These are phyloP conservation scores for Jordanella pulchra DNA, from an alignment of 2,797 vertebrate species.

Conservation along the genomic window DNA sequence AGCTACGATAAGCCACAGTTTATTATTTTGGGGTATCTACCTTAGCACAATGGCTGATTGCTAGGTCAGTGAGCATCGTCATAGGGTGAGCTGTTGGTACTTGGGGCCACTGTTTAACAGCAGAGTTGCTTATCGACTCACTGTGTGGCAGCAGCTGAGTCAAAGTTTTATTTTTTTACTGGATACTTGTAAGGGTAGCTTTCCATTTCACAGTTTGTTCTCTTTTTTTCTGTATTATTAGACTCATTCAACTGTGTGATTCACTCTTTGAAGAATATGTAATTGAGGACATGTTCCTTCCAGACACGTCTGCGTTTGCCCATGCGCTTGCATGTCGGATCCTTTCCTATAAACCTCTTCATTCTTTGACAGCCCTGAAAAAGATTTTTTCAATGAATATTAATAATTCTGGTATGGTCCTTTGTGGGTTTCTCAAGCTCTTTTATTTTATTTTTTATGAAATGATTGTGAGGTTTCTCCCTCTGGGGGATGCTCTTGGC, in stretches of 20 bases:
- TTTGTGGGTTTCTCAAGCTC: conserved; percentile 24
- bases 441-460: conserved; percentile 35
- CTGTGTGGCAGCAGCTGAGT: too few relatives aligned
- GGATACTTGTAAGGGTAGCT: neutral
- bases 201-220: conserved; percentile 9
- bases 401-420: conserved; percentile 2
- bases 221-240: conserved; percentile 19
- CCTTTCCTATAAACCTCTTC: conserved; percentile 20
- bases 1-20: too few relatives aligned
- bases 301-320: conserved; percentile 36
- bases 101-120: too few relatives aligned
- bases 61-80: too few relatives aligned
- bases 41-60: too few relatives aligned
- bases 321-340: conserved; percentile 33
- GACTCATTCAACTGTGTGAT: conserved; percentile 13
- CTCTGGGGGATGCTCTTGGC: conserved; percentile 49
- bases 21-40: too few relatives aligned
- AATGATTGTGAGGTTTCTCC: conserved; percentile 40
- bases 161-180: neutral
- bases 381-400: neutral
- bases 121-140: too few relatives aligned
- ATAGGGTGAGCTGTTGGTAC: too few relatives aligned
- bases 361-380: conserved; percentile 8
- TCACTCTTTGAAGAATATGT: conserved; percentile 21
- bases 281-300: conserved; percentile 22